These are phyloP conservation scores for Chloroceryle amazona DNA, from an alignment of 2,797 vertebrate genomes.

Conservation along the genomic window DNA sequence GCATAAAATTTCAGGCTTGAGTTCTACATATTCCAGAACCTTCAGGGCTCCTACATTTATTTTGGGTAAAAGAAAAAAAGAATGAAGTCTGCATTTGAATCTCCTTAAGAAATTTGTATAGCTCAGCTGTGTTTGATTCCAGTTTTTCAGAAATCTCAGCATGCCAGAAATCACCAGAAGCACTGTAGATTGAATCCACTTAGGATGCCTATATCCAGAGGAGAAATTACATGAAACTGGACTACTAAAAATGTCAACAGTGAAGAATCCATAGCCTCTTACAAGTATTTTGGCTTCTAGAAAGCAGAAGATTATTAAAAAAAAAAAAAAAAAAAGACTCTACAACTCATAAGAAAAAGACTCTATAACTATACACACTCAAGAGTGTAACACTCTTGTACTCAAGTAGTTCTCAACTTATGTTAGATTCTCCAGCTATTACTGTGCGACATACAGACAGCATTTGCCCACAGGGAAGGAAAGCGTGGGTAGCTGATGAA, in stretches of 20 bases:
- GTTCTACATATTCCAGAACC: not conserved
- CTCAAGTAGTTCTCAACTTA: not conserved
- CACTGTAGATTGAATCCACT: not conserved
- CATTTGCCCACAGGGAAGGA: not conserved
- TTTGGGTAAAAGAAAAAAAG: not conserved
- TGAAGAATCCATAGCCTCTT: not conserved
- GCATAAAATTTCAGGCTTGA: slow-evolving; percentile 1
- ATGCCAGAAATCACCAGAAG: not conserved
- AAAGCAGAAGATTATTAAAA: not conserved
- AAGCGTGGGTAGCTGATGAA: not conserved
- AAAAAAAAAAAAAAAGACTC: too few relatives aligned
- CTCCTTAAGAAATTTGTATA: not conserved
- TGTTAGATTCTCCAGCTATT: not conserved
- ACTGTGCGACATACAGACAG: not conserved
- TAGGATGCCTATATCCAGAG: not conserved
- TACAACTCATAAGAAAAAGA: too few relatives aligned
- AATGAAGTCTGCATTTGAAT: not conserved
- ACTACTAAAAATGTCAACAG: not conserved
- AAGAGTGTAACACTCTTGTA: not conserved
- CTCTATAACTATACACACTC: too few relatives aligned
- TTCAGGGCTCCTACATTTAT: not conserved
- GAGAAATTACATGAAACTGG: not conserved
- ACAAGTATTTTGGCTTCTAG: not conserved
- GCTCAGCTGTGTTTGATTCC: not conserved
- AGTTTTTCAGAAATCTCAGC: not conserved